Conservation (phyloP, 2,797 vertebrate species). For the Glyptemys insculpta region DNA sequence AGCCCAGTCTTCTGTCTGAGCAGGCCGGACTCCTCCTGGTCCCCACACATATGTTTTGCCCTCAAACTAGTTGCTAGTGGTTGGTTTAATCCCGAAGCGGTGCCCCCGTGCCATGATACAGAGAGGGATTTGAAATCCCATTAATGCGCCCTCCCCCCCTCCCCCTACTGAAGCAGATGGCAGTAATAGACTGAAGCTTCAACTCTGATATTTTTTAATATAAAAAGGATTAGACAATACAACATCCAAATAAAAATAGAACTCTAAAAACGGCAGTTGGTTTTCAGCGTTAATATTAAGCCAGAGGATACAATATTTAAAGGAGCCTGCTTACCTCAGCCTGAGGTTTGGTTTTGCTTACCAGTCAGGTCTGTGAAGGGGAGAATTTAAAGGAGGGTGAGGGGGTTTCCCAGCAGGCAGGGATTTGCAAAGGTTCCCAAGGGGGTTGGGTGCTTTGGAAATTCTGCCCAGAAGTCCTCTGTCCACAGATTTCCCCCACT, state of each 20-base stretch:
- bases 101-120: not conserved
- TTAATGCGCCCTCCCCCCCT: too few species aligned
- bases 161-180: constrained; percentile 2
- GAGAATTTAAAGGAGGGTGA: not conserved
- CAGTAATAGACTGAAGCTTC: not conserved
- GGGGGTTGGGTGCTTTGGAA: not conserved
- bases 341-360: not conserved
- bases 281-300: not conserved
- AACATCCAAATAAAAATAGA: not conserved
- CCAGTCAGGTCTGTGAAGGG: not conserved
- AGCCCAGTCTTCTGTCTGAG: not conserved
- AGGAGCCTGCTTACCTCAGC: not conserved
- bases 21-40: not conserved
- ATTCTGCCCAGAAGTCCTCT: not conserved
- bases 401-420: not conserved
- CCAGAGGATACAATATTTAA: not conserved
- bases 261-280: not conserved
- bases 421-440: not conserved
- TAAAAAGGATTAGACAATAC: constrained; percentile 12
- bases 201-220: not conserved
- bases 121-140: not conserved
- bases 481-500: not conserved
- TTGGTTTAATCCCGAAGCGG: not conserved
- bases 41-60: not conserved
- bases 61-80: not conserved